Conservation (phyloP, 2,797 vertebrate genomes). For the Mallotus villosus region DNA sequence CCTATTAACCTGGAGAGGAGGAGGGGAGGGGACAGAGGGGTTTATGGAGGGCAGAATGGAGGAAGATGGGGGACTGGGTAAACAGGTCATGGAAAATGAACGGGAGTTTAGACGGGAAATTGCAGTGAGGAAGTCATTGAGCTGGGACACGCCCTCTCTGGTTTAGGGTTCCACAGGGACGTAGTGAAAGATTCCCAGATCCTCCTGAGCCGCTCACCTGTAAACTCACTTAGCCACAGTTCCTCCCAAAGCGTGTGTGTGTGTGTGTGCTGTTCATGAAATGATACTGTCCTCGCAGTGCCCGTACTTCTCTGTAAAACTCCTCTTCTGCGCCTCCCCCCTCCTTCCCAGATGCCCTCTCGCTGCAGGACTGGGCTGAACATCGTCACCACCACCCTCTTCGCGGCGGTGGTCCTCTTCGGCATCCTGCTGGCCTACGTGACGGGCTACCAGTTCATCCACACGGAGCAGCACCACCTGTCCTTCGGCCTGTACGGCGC, state of each 20-base stretch:
- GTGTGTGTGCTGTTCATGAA: not conserved
- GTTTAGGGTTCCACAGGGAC: not conserved
- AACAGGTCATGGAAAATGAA: not conserved
- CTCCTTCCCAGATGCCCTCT: constrained; percentile 84
- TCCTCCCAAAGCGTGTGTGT: not conserved
- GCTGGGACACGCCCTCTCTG: not conserved
- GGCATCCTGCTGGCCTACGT: constrained; percentile 94
- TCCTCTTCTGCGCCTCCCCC: not conserved
- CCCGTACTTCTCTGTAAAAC: not conserved
- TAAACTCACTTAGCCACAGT: too few relatives aligned
- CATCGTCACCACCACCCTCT: constrained; percentile 90
- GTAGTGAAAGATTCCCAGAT: too few relatives aligned
- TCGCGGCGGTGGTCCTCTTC: constrained; percentile 90
- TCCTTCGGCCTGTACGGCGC: constrained; percentile 97
- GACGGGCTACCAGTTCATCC: constrained; percentile 98
- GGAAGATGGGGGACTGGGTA: not conserved
- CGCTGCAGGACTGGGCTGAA: constrained; percentile 85
- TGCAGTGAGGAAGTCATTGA: not conserved
- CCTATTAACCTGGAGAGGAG: constrained; percentile 58
- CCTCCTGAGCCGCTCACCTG: too few relatives aligned
- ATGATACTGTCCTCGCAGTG: not conserved
- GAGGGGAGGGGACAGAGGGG: constrained; percentile 13
- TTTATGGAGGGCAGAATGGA: constrained; percentile 13
- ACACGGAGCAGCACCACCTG: constrained; percentile 96
- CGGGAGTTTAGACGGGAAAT: not conserved